phyloP scores from a whole-genome alignment of 1,140 invertebrate species.

The Popillia japonica region DNA sequence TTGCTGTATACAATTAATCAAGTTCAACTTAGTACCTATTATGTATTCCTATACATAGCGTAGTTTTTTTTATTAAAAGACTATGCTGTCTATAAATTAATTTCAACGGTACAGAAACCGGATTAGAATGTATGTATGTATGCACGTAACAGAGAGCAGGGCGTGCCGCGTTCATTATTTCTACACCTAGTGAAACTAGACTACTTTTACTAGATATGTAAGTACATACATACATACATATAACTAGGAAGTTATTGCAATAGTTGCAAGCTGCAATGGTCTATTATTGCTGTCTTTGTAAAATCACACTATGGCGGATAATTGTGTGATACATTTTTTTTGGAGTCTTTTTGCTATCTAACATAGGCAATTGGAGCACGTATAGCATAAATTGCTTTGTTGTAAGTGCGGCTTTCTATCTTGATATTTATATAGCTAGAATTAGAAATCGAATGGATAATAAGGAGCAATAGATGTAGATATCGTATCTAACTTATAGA shows the following conservation, averaged over 20 bases:
- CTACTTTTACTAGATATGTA: conserved; percentile 35
- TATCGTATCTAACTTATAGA: background rate
- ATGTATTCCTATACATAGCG: background rate
- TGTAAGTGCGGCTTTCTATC: background rate
- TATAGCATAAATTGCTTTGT: background rate
- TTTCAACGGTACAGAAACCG: conserved; percentile 27
- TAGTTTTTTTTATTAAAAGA: background rate
- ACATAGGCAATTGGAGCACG: background rate
- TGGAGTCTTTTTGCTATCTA: background rate
- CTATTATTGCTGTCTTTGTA: background rate
- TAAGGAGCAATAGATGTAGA: background rate
- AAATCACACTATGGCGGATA: conserved; percentile 15
- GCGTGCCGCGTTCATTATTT: conserved; percentile 22
- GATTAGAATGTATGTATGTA: conserved; percentile 19
- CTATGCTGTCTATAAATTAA: conserved; percentile 14
- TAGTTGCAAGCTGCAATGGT: background rate
- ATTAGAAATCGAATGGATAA: background rate
- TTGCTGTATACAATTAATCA: conserved; percentile 1
- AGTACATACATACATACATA: too few relatives aligned
- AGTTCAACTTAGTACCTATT: conserved; percentile 2
- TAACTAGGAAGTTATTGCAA: conserved; percentile 24
- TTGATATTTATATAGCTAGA: background rate
- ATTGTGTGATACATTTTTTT: conserved; percentile 4
- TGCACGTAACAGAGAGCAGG: conserved; percentile 12
- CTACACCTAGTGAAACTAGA: conserved; percentile 31